Base-by-base conservation (phyloP, 2,888 invertebrate species). In the Pandemis corylana region DNA sequence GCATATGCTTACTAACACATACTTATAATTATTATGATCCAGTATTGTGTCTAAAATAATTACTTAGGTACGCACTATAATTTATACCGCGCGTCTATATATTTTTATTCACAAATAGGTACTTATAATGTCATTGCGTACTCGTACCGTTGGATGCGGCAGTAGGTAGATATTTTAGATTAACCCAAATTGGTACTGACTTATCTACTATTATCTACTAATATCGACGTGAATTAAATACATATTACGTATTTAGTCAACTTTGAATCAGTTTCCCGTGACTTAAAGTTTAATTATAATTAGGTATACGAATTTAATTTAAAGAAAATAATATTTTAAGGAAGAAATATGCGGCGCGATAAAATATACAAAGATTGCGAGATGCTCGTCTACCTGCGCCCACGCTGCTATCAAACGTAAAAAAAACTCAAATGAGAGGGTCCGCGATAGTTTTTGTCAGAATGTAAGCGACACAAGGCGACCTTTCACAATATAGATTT, bases 351-450 rank as follows among this genome's bases (percentile, higher is more conserved):
- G 68, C 59, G 63, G 49, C 12, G 15, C 49, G 63, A 64, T 78
- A 77, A 78, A 80, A 71, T 80, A 85, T 79, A 84, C 80, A 84
- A 86, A 90, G 92, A 91, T 93, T 84, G 93, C 94, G 84, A 89
- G 86, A 85, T 81, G 79, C 68, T 79, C 84, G 83, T 88, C 92
- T 94, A 94, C 94, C 94, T 94, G 92, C 87, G 83, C 81, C 85
- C 85, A 85, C 84, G 84, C 83, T 88, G 89, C 86, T 90, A 92
- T 92, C 89, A 90, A 88, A 85, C 78, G 77, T 84, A 87, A 91
- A 92, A 91, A 92, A 94, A 92, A 90, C 78, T 85, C 85, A 89
- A 90, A 91, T 90, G 89, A 90, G 92, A 85, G 87, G 92, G 91
- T 89, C 89, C 88, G 87, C 87, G 84, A 85, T 81, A 83, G 87